These are phyloP conservation scores for Fregata magnificens DNA, from an alignment of 2,113 vertebrate species.

Conservation along the genomic window DNA sequence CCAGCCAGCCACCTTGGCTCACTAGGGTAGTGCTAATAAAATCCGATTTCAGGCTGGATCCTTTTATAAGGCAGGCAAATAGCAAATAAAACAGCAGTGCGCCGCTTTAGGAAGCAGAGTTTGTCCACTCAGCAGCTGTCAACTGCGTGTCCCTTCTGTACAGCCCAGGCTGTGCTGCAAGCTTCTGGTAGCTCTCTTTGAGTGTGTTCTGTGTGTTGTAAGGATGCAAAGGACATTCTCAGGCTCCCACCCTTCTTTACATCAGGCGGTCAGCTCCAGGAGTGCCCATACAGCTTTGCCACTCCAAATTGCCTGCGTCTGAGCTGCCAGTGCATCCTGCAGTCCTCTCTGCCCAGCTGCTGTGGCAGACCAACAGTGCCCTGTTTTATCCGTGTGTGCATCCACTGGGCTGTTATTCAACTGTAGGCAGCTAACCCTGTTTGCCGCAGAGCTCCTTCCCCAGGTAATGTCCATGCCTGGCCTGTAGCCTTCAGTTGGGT, in stretches of 20 bases:
- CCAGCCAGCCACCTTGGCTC: not conserved
- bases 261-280: not conserved
- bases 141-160: not conserved
- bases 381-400: fast-evolving
- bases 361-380: not conserved
- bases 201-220: not conserved
- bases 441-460: not conserved
- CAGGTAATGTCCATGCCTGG: not conserved
- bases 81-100: not conserved
- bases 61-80: not conserved
- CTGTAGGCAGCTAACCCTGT: not conserved
- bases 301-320: not conserved
- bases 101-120: not conserved
- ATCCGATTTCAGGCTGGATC: not conserved
- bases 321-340: not conserved
- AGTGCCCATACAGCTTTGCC: not conserved
- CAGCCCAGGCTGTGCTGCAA: not conserved
- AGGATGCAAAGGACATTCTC: not conserved
- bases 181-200: not conserved
- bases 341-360: not conserved
- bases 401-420: not conserved
- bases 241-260: not conserved
- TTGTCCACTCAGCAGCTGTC: not conserved
- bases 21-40: not conserved
- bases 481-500: not conserved